These are phyloP conservation scores for Chrysochloris asiatica DNA, from an alignment of 2,113 vertebrate genomes.

Conservation along the genomic window DNA sequence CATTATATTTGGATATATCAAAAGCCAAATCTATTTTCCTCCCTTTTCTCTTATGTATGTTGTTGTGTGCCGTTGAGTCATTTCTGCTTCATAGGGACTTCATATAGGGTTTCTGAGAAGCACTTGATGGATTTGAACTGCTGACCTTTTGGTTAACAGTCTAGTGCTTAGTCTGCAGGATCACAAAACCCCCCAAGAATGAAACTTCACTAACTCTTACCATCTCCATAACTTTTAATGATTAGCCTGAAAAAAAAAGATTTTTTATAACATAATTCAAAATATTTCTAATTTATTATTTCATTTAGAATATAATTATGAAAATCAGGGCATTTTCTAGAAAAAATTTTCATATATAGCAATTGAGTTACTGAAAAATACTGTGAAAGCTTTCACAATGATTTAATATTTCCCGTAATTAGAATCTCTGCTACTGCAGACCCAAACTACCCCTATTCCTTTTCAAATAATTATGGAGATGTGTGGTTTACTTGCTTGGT, in stretches of 20 bases:
- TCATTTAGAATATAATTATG: neutral
- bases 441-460: rapidly evolving
- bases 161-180: no score
- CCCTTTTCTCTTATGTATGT: neutral
- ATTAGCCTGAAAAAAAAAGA: neutral
- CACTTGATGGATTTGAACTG: no score
- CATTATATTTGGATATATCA: neutral
- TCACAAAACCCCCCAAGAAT: neutral
- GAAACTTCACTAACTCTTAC: neutral
- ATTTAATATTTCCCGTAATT: neutral
- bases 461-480: neutral
- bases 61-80: no score
- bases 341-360: neutral
- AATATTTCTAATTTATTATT: neutral
- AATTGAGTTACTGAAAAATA: neutral
- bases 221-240: neutral
- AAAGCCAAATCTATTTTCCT: neutral
- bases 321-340: neutral
- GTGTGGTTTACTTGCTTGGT: neutral
- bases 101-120: no score
- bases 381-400: neutral
- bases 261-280: neutral
- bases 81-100: no score
- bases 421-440: neutral
- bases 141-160: no score